phyloP scores from a whole-genome alignment of 2,797 vertebrate genomes.

The Zalophus californianus region DNA sequence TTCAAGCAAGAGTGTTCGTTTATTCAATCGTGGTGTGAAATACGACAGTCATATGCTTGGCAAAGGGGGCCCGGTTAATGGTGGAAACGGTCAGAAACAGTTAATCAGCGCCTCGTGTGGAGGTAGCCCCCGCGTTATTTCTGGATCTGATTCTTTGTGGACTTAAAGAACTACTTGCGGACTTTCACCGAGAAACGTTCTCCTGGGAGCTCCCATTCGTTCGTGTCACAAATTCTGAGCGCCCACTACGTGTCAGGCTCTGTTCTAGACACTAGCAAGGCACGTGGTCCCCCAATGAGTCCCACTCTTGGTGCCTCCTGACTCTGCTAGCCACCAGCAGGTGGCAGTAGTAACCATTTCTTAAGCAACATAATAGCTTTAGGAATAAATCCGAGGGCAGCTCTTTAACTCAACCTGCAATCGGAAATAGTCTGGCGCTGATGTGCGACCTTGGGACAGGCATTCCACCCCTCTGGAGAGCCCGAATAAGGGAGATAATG shows the following conservation, averaged over 20 bases:
- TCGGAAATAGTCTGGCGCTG: not conserved
- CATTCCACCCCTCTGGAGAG: not conserved
- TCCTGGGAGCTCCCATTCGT: not conserved
- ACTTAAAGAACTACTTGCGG: not conserved
- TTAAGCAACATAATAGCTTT: not conserved
- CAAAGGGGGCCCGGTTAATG: not conserved
- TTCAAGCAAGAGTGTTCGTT: not conserved
- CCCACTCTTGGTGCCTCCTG: not conserved
- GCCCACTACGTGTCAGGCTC: not conserved
- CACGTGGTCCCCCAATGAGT: fast-evolving
- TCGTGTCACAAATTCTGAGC: not conserved
- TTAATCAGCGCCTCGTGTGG: not conserved
- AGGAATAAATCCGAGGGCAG: not conserved
- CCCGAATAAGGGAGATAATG: not conserved
- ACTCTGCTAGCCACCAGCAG: not conserved
- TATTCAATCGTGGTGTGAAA: not conserved
- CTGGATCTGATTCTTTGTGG: not conserved
- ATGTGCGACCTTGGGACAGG: not conserved
- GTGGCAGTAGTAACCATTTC: not conserved
- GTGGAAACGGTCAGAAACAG: not conserved
- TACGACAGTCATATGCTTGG: not conserved
- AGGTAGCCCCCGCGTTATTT: fast-evolving
- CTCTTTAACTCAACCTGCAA: not conserved
- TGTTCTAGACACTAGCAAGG: not conserved
- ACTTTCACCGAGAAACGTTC: not conserved